A percentile compares a stretch with the other conserved stretches of the same genome.
Evolutionary conservation across 2,888 invertebrate species (phyloP).

Genomic region (Diploptera punctata): DNA sequence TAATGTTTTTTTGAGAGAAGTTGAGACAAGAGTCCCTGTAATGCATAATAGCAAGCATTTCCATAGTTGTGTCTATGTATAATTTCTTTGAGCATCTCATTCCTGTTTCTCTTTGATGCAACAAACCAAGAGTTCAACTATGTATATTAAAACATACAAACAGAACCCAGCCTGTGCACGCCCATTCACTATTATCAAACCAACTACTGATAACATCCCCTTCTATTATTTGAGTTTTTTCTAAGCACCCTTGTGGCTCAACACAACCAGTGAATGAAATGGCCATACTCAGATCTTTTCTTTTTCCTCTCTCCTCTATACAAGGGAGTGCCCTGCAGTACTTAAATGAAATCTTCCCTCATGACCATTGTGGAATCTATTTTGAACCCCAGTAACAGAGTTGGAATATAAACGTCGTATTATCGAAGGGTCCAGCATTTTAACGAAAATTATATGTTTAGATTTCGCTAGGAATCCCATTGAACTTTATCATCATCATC

Average conservation of each 20-base stretch:
- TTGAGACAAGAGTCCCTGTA: too few species aligned
- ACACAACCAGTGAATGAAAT: conserved; percentile 20
- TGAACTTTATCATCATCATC: too few species aligned
- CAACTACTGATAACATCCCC: conserved; percentile 11
- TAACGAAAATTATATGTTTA: too few species aligned
- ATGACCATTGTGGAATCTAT: conserved; percentile 18
- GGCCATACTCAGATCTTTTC: conserved; percentile 14
- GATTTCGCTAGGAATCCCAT: too few species aligned
- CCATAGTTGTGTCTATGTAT: too few species aligned
- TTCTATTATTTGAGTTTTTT: neutral
- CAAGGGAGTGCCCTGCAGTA: neutral
- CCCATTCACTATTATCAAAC: neutral
- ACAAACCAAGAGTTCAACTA: too few species aligned
- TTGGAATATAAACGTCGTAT: conserved; percentile 17
- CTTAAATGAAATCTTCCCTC: conserved; percentile 19
- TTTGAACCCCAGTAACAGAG: neutral
- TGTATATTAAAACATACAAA: too few species aligned
- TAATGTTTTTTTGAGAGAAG: too few species aligned
- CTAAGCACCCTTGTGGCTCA: neutral
- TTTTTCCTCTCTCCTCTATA: neutral
- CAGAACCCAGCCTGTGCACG: too few species aligned
- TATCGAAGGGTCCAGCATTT: neutral
- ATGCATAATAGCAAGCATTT: too few species aligned
- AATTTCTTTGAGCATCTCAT: too few species aligned
- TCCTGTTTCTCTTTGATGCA: too few species aligned